Base-by-base conservation (phyloP, 2,797 vertebrate genomes). In the Discoglossus pictus region DNA sequence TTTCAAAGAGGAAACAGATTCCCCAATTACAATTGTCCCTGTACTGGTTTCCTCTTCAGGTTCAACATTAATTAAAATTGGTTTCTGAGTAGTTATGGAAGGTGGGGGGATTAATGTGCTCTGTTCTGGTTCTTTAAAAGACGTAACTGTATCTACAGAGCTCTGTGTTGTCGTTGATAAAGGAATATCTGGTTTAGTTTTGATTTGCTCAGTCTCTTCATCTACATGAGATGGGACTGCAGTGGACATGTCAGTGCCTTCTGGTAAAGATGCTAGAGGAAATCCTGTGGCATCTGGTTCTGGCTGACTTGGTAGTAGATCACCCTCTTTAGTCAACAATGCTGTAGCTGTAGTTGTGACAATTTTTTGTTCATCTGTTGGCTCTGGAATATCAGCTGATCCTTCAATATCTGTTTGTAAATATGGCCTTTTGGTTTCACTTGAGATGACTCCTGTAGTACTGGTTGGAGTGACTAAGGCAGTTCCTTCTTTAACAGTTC, bases 1-100 rank as follows among this genome's bases (percentile, higher is more conserved):
- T 72, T 81, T 83, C 59, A 80, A 54, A 21, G n/a, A 79, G 66
- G 81, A 76, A 72, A 77, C 11, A 52, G 91, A 92, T 79, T 94
- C 90, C 23, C 80, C 89, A 18, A 91, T 85, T 63, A 91, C 24
- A 0, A 80, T 66, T 24, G 84, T 80, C 50, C 79, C 82, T 43
- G 75, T 76, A 36, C 85, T 79, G 15, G 76, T 77, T 61, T 88
- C 86, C 50, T 91, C 90, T 2, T 77, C 73, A 3, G 82, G 75
- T 38, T 82, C 86, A 6, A 35, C 73, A 17, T 75, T 39, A 11
- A 75, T 68, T 12, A 81, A 60, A 72, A 23, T 54, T 7, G 82
- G 82, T 20, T 79, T 77, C 43, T 82, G 72, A 8, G 77, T 79
- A 17, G 76, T 72, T 21, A 40, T 13, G 7, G 70, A 52, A 51